Percentiles rank a stretch among this genome's conserved stretches.
Evolutionary conservation across 2,797 vertebrate genomes (phyloP).

Genomic region (Brachymystax lenok): DNA sequence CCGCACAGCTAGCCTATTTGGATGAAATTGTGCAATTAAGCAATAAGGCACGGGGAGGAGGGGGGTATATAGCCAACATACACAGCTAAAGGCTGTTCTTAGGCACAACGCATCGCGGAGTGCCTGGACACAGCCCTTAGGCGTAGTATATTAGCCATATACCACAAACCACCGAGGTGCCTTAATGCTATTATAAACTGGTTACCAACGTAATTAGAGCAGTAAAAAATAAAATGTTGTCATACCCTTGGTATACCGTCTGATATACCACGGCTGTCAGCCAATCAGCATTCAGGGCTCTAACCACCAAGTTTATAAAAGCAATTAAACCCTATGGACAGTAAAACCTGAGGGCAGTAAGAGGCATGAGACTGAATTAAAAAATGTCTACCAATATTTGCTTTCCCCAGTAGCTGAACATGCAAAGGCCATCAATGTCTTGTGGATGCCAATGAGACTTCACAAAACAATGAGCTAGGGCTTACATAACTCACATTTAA

Average conservation of each 20-base stretch:
- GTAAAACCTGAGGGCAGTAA: not conserved
- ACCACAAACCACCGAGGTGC: too few species aligned
- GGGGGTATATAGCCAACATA: too few species aligned
- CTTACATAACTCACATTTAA: constrained; percentile 27
- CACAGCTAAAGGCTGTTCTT: too few species aligned
- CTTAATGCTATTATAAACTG: too few species aligned
- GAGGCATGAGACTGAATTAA: not conserved
- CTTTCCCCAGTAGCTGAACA: not conserved
- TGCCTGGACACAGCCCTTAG: too few species aligned
- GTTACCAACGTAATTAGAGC: too few species aligned
- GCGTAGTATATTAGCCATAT: too few species aligned
- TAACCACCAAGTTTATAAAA: not conserved
- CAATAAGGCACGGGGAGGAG: not conserved
- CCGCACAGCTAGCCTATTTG: not conserved
- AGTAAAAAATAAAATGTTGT: too few species aligned
- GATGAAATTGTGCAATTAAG: not conserved
- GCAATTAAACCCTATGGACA: not conserved
- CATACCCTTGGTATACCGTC: too few species aligned
- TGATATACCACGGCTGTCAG: too few species aligned
- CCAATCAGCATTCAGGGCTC: too few species aligned
- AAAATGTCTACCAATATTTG: not conserved
- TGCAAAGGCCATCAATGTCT: not conserved
- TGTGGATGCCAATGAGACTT: not conserved
- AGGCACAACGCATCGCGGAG: too few species aligned
- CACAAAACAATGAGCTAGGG: not conserved